Evolutionary conservation across 1,140 invertebrate genomes (phyloP).

Genomic region (Ctenoplectra terminalis): DNA sequence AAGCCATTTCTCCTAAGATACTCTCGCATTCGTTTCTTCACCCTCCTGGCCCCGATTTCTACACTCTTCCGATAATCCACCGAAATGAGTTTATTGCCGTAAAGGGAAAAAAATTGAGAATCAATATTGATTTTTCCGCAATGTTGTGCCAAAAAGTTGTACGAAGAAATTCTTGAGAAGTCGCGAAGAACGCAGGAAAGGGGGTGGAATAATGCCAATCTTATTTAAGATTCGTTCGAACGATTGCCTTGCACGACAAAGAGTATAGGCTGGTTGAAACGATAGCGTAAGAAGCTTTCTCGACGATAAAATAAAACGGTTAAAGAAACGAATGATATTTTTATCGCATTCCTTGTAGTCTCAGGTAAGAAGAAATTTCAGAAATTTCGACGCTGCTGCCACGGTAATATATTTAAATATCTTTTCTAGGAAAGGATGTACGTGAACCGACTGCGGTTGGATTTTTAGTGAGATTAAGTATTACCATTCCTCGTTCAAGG

Average conservation of each 20-base stretch:
- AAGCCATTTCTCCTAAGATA: neutral
- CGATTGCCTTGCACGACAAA: slow-evolving; percentile 41
- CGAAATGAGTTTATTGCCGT: too few species aligned
- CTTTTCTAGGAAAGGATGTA: slow-evolving; percentile 36
- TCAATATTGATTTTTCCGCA: too few species aligned
- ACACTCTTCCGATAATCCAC: too few species aligned
- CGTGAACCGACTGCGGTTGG: slow-evolving; percentile 47
- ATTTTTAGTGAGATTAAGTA: slow-evolving; percentile 55
- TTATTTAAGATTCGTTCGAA: slow-evolving; percentile 37
- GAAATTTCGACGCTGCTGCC: slow-evolving; percentile 6
- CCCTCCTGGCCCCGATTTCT: too few species aligned
- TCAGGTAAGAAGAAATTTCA: slow-evolving; percentile 23
- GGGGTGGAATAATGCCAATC: slow-evolving; percentile 11
- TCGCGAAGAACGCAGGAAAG: neutral
- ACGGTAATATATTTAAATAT: slow-evolving; percentile 55
- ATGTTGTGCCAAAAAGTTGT: neutral
- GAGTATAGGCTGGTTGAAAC: slow-evolving; percentile 21
- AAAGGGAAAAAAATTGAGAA: too few species aligned
- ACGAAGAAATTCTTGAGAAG: neutral
- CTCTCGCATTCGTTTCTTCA: neutral
- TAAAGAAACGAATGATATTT: slow-evolving; percentile 35
- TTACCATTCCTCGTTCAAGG: slow-evolving; percentile 46
- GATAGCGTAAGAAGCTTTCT: slow-evolving; percentile 41
- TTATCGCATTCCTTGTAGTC: slow-evolving; percentile 3
- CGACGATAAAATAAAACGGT: neutral